Percentiles rank a stretch among this genome's conserved stretches.
These are phyloP conservation scores for Beris chalybata DNA, from an alignment of 2,888 invertebrate genomes.

Conservation along the genomic window DNA sequence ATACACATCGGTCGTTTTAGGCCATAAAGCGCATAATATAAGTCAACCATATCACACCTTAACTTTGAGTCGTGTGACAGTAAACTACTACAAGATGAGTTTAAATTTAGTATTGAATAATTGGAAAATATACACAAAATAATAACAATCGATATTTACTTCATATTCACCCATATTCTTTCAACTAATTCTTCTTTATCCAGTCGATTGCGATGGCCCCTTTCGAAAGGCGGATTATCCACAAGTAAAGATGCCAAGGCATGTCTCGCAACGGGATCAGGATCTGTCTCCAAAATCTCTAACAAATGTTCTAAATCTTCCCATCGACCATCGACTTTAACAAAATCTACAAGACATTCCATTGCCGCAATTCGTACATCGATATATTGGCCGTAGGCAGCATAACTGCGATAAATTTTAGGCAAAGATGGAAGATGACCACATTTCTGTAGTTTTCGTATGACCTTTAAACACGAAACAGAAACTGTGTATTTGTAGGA, in stretches of 20 bases:
- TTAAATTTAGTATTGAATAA: slow-evolving; percentile 10
- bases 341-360: slow-evolving; percentile 90
- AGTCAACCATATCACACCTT: slow-evolving; percentile 88
- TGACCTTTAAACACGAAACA: slow-evolving; percentile 85
- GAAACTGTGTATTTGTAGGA: slow-evolving; percentile 91
- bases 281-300: slow-evolving; percentile 82
- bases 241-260: slow-evolving; percentile 75
- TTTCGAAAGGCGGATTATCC: slow-evolving; percentile 78
- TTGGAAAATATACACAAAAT: slow-evolving; percentile 12
- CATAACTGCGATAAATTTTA: slow-evolving; percentile 87
- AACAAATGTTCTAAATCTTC: slow-evolving; percentile 83
- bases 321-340: slow-evolving; percentile 81
- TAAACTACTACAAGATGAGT: slow-evolving; percentile 62
- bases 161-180: slow-evolving; percentile 77
- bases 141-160: slow-evolving; percentile 56
- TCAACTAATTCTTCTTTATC: slow-evolving; percentile 83
- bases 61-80: slow-evolving; percentile 84
- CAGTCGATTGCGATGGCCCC: slow-evolving; percentile 69
- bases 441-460: slow-evolving; percentile 89
- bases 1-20: slow-evolving; percentile 75
- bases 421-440: slow-evolving; percentile 92
- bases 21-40: slow-evolving; percentile 89
- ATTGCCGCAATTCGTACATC: slow-evolving; percentile 89
- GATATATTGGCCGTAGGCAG: slow-evolving; percentile 87
- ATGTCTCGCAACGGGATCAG: slow-evolving; percentile 80